Evolutionary conservation across 2,797 vertebrate species (phyloP).

Genomic region (Crocodylus rhombifer): DNA sequence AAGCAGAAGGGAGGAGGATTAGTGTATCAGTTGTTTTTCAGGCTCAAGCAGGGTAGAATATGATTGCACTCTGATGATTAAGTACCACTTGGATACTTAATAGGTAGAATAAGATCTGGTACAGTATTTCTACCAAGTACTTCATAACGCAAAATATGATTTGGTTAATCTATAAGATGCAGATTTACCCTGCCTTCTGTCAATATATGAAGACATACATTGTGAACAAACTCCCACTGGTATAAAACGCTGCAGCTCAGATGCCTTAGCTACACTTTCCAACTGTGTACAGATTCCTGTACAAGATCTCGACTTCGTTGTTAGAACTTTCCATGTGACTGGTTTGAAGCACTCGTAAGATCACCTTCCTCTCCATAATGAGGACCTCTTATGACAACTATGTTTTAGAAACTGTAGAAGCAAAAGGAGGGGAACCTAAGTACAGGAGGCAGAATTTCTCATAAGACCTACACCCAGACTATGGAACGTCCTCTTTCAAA

Average conservation of each 20-base stretch:
- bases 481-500: fast-evolving
- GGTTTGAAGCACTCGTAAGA: neutral
- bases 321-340: neutral
- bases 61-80: too few species aligned
- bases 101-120: too few species aligned
- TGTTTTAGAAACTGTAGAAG: neutral
- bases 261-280: fast-evolving
- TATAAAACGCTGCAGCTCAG: neutral
- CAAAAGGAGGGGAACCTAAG: neutral
- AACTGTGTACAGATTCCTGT: neutral
- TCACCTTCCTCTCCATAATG: neutral
- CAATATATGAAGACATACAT: neutral
- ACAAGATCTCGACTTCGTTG: neutral
- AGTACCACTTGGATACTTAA: too few species aligned
- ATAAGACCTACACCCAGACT: neutral
- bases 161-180: too few species aligned
- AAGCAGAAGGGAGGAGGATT: too few species aligned
- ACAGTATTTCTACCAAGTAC: too few species aligned
- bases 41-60: too few species aligned
- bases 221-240: neutral
- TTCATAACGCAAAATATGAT: too few species aligned
- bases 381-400: neutral
- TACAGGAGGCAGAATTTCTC: neutral
- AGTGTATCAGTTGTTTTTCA: too few species aligned
- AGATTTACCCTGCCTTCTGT: too few species aligned